phyloP scores from a whole-genome alignment of 2,888 invertebrate species.

The Cephus spinipes region DNA sequence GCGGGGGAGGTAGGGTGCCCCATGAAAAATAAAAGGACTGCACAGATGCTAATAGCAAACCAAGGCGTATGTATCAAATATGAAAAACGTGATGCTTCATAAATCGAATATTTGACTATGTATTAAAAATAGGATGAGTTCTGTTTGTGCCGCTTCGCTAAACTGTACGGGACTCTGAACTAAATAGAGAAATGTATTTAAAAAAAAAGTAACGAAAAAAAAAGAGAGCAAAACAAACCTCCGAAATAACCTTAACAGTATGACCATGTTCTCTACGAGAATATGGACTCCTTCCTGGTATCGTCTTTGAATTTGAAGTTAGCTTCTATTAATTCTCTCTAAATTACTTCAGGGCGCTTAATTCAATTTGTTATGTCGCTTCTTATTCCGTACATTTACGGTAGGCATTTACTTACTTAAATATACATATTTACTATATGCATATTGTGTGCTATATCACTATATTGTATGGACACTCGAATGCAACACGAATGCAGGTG shows the following conservation, averaged over 20 bases:
- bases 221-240: background rate
- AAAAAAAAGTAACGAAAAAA: background rate
- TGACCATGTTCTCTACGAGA: background rate
- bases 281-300: background rate
- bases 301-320: background rate
- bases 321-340: background rate
- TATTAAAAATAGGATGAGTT: background rate
- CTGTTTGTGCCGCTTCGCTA: background rate
- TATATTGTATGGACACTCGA: background rate
- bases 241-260: background rate
- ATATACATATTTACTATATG: background rate
- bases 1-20: background rate
- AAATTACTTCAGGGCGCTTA: background rate
- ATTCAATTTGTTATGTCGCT: background rate
- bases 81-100: too few species aligned
- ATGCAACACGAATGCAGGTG: constrained; percentile 38
- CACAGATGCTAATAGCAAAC: too few species aligned
- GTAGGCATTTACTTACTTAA: background rate
- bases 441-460: background rate
- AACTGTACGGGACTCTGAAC: background rate
- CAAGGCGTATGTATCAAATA: too few species aligned
- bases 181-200: background rate
- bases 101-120: background rate
- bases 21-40: background rate
- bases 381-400: background rate